These are phyloP conservation scores for Eupithecia subfuscata DNA, from an alignment of 2,888 invertebrate genomes.

Conservation along the genomic window DNA sequence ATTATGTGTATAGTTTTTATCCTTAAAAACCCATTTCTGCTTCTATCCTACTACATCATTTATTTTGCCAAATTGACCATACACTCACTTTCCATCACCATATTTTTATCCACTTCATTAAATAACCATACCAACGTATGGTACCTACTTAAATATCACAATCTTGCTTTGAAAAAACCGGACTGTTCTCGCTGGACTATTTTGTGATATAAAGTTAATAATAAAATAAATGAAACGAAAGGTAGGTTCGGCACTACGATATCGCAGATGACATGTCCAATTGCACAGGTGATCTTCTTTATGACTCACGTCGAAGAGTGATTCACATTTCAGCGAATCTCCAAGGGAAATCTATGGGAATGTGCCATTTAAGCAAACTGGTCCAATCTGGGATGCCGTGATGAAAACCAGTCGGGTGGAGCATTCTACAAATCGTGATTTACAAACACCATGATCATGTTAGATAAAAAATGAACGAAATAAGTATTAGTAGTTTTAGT, in stretches of 20 bases:
- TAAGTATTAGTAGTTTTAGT: too few relatives aligned
- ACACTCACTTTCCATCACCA: too few relatives aligned
- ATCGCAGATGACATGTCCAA: background rate
- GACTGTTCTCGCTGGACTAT: background rate
- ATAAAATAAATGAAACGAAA: background rate
- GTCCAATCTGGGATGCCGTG: slow-evolving; percentile 31
- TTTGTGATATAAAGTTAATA: background rate
- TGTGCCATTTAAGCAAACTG: slow-evolving; percentile 45
- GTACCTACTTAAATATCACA: too few relatives aligned
- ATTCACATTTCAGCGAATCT: slow-evolving; percentile 54
- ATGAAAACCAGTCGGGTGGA: slow-evolving; percentile 4
- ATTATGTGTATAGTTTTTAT: too few relatives aligned
- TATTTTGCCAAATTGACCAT: too few relatives aligned
- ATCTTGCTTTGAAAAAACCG: too few relatives aligned
- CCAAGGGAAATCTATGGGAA: slow-evolving; percentile 59
- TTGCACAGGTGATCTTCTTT: slow-evolving; percentile 38
- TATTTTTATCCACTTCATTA: too few relatives aligned
- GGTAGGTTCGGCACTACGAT: background rate
- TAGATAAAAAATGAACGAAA: background rate
- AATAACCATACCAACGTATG: too few relatives aligned
- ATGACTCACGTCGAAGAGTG: slow-evolving; percentile 56
- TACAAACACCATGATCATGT: background rate
- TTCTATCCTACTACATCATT: too few relatives aligned
- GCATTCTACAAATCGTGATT: too few relatives aligned
- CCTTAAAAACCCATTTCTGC: too few relatives aligned